phyloP scores from a whole-genome alignment of 2,888 invertebrate genomes.

The Mactromeris polynyma region DNA sequence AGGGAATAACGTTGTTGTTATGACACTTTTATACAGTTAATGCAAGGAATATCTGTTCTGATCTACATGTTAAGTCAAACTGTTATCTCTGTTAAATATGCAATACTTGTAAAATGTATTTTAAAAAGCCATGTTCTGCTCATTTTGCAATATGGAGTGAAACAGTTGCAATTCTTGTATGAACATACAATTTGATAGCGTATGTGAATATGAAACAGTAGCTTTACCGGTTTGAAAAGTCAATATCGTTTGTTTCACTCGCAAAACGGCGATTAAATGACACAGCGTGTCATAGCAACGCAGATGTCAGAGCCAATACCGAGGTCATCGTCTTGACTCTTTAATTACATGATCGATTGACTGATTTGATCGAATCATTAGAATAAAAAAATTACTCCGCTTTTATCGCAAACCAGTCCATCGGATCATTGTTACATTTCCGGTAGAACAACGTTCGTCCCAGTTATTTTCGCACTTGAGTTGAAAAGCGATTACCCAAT shows the following conservation, averaged over 20 bases:
- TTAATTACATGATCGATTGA: background rate
- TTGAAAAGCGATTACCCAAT: background rate
- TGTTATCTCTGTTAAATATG: too few relatives aligned
- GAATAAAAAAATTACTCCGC: background rate
- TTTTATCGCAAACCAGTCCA: background rate
- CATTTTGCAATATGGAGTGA: too few relatives aligned
- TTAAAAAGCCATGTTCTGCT: too few relatives aligned
- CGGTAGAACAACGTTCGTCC: background rate
- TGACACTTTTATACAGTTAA: too few relatives aligned
- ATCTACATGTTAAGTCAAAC: too few relatives aligned
- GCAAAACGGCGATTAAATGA: background rate
- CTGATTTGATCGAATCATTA: background rate
- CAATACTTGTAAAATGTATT: too few relatives aligned
- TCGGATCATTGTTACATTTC: background rate
- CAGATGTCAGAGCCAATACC: background rate
- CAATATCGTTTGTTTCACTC: background rate
- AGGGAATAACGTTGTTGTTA: too few relatives aligned
- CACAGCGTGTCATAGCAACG: background rate
- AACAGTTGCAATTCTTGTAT: too few relatives aligned
- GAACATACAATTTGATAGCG: too few relatives aligned
- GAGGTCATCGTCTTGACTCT: background rate
- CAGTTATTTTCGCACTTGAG: background rate
- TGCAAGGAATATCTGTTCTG: too few relatives aligned
- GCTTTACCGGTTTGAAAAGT: too few relatives aligned
- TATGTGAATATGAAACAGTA: too few relatives aligned